Evolutionary conservation across 2,888 invertebrate genomes (phyloP).

Genomic region (Podabrus alpinus): DNA sequence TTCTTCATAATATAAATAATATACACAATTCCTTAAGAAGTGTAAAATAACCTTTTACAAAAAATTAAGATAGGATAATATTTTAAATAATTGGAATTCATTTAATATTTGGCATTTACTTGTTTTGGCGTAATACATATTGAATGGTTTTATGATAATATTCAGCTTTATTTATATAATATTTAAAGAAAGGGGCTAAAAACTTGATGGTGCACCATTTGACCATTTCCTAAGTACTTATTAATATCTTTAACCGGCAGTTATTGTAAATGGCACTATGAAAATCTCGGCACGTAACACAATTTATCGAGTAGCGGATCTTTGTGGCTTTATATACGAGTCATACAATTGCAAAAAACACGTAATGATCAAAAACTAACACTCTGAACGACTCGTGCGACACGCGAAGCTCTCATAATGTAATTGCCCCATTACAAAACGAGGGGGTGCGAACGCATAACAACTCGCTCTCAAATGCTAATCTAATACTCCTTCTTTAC

Average conservation of each 20-base stretch:
- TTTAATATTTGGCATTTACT: not conserved
- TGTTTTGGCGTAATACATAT: not conserved
- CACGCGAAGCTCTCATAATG: slow-evolving; percentile 53
- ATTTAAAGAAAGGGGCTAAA: not conserved
- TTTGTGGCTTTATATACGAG: slow-evolving; percentile 29
- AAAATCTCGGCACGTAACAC: slow-evolving; percentile 31
- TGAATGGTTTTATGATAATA: not conserved
- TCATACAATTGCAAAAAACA: slow-evolving; percentile 35
- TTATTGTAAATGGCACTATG: slow-evolving; percentile 28
- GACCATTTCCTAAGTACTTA: slow-evolving; percentile 20
- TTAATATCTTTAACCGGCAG: slow-evolving; percentile 27
- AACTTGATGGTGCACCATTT: not conserved
- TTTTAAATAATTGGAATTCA: not conserved
- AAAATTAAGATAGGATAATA: too few relatives aligned
- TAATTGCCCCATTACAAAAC: slow-evolving; percentile 45
- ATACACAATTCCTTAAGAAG: not conserved
- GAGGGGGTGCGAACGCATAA: slow-evolving; percentile 33
- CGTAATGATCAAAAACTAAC: slow-evolving; percentile 47
- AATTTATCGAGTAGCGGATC: slow-evolving; percentile 30
- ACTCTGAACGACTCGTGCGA: slow-evolving; percentile 37
- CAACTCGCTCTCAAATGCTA: slow-evolving; percentile 44
- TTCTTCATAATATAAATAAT: not conserved
- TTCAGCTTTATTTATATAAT: not conserved
- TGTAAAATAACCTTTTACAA: too few relatives aligned
- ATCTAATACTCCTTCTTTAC: slow-evolving; percentile 42